Base-by-base conservation (phyloP, 2,113 vertebrate genomes). In the Saguinus midas region DNA sequence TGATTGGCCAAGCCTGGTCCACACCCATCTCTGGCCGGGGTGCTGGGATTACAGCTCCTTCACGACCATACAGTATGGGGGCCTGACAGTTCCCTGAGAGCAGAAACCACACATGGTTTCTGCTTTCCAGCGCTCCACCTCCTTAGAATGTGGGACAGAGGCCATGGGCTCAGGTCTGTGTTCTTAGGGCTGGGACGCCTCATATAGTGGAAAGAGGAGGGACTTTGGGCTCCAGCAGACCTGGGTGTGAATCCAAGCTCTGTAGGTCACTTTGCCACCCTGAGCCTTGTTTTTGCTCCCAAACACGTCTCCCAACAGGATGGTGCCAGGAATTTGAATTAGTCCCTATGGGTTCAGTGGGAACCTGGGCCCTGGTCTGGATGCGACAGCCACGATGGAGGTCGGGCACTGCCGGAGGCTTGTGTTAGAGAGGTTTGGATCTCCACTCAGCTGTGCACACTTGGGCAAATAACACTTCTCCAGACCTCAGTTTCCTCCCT, bases 51-150 rank as follows among this genome's bases (percentile, higher is more conserved):
- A 37, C 40, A 17, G 72, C 1, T 37, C 29, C 17, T 68, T 35
- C 35, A 37, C 55, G 76, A 43, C 75, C n/a, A 0, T 0, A 2
- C 4, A 66, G 85, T 37, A 64, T 5, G 3, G 6, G 25, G 32
- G 5, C 3, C 1, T 2, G 68, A 48, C 6, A 0, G 1, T 37
- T n/a, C 27, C 52, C 48, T 2, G 18, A 40, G 25, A 40, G 48
- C 16, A 12, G 18, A 4, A 25, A 5, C 43, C 21, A 1, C 7
- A 32, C 3, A 37, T 18, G 1, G 37, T 6, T 48, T 32, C 35
- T 29, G n/a, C 52, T 40, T 72, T 37, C 89, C 66, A n/a, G 29
- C 68, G 40, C 2, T 12, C n/a, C 16, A 40, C 25, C 23, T 76
- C 57, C 68, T 20, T 21, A 14, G 25, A 80, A 66, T 32, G 45